Percentiles rank a stretch among this genome's conserved stretches.
Evolutionary conservation across 2,888 invertebrate genomes (phyloP).

Genomic region (Pyralis farinalis): DNA sequence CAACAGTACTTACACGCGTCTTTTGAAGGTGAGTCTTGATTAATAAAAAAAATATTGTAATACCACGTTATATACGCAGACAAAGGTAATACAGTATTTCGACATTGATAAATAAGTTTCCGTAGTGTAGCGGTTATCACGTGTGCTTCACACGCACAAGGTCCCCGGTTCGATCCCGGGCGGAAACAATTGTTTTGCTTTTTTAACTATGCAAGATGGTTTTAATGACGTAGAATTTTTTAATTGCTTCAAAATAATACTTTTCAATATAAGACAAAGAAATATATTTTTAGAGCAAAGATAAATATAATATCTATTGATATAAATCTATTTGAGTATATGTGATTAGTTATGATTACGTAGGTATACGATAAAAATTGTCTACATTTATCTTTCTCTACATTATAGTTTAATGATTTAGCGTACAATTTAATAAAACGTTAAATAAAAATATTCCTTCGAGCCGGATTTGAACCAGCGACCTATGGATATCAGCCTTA

Average conservation of each 20-base stretch:
- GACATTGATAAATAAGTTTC: conserved; percentile 49
- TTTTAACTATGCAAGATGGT: conserved; percentile 3
- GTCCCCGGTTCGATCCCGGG: conserved; percentile 87
- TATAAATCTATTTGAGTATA: too few species aligned
- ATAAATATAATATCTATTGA: too few species aligned
- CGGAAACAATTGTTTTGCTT: conserved; percentile 71
- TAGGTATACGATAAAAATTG: too few species aligned
- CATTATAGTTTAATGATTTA: too few species aligned
- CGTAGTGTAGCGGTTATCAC: conserved; percentile 90
- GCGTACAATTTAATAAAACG: too few species aligned
- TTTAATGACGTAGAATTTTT: too few species aligned
- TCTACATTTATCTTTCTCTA: too few species aligned
- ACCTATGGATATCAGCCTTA: conserved; percentile 72
- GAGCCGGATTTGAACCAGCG: conserved; percentile 83
- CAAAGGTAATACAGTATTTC: conserved; percentile 27
- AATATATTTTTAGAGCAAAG: too few species aligned
- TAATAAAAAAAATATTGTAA: not conserved
- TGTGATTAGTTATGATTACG: too few species aligned
- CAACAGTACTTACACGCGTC: conserved; percentile 20
- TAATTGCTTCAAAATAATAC: too few species aligned
- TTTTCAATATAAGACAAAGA: too few species aligned
- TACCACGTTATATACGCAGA: too few species aligned
- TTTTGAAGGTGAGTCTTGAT: conserved; percentile 29
- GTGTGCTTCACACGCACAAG: conserved; percentile 91
- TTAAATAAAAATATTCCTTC: conserved; percentile 68